Evolutionary conservation across 2,113 vertebrate genomes (phyloP).

Genomic region (Pionites leucogaster): DNA sequence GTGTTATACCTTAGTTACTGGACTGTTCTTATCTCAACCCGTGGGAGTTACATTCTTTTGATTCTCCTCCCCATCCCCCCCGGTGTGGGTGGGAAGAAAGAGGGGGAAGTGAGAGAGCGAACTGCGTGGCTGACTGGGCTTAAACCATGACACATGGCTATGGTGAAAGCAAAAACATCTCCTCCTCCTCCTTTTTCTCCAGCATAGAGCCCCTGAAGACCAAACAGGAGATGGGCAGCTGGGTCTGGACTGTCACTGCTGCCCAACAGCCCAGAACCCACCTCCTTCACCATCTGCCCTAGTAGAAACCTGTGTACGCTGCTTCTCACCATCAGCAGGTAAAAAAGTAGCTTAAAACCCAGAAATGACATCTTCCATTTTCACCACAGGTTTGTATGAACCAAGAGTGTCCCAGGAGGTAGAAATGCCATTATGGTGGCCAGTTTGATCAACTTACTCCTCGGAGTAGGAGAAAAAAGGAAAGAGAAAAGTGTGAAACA

Average conservation of each 20-base stretch:
- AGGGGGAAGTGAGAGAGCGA: no score
- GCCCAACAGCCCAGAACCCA: not conserved
- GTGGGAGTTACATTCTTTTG: no score
- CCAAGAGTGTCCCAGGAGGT: not conserved
- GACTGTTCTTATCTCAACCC: no score
- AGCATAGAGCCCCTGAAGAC: not conserved
- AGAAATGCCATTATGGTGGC: not conserved
- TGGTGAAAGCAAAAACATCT: not conserved
- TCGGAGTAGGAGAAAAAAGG: not conserved
- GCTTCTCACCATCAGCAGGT: not conserved
- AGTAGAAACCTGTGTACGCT: not conserved
- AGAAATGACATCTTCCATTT: not conserved
- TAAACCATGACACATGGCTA: not conserved
- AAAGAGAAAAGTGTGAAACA: not conserved
- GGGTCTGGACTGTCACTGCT: not conserved
- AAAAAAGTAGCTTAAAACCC: not conserved
- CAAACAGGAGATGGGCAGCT: not conserved
- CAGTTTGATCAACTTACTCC: not conserved
- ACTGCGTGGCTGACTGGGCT: no score
- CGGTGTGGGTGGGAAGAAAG: fast-evolving
- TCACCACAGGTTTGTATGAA: not conserved
- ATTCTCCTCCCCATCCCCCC: no score
- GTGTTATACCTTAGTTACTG: no score
- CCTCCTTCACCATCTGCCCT: not conserved
- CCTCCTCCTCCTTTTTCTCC: not conserved